A percentile compares a stretch with the other conserved stretches of the same genome.
phyloP scores from a whole-genome alignment of 2,113 vertebrate genomes.

The Thunnus thynnus region DNA sequence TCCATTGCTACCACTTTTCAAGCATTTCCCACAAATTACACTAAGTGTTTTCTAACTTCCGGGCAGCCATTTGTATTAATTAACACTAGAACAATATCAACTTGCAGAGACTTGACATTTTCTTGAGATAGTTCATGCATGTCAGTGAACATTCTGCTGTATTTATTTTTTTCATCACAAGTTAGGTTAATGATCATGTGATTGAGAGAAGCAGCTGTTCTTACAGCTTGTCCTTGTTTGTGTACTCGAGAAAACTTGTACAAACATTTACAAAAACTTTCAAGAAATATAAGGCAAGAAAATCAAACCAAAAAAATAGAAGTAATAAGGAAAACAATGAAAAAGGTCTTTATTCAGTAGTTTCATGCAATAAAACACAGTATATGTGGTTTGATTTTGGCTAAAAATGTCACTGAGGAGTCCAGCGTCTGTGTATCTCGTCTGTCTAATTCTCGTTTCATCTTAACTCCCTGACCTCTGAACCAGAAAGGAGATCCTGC shows the following conservation, averaged over 20 bases:
- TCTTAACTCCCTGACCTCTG: background rate
- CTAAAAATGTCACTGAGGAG: too few relatives aligned
- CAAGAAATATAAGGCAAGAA: background rate
- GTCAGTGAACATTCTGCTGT: background rate
- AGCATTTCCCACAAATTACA: slow-evolving; percentile 2
- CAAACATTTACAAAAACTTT: background rate
- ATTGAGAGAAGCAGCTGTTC: background rate
- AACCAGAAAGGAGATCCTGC: slow-evolving; percentile 91
- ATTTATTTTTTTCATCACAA: background rate
- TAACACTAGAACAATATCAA: slow-evolving; percentile 6
- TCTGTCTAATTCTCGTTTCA: background rate
- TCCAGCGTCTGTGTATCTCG: background rate
- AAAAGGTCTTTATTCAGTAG: slow-evolving; percentile 4
- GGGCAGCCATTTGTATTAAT: slow-evolving; percentile 7
- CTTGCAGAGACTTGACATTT: background rate
- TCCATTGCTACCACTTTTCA: too few relatives aligned
- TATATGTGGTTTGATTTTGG: background rate
- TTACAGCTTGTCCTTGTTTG: slow-evolving; percentile 1
- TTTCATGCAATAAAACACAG: background rate
- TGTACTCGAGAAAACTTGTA: background rate
- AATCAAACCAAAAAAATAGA: slow-evolving; percentile 1
- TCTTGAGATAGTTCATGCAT: background rate
- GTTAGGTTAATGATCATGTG: background rate
- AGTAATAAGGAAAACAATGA: background rate
- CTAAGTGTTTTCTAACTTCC: background rate